These are phyloP conservation scores for Sebastes minor DNA, from an alignment of 2,797 vertebrate species.

Conservation along the genomic window DNA sequence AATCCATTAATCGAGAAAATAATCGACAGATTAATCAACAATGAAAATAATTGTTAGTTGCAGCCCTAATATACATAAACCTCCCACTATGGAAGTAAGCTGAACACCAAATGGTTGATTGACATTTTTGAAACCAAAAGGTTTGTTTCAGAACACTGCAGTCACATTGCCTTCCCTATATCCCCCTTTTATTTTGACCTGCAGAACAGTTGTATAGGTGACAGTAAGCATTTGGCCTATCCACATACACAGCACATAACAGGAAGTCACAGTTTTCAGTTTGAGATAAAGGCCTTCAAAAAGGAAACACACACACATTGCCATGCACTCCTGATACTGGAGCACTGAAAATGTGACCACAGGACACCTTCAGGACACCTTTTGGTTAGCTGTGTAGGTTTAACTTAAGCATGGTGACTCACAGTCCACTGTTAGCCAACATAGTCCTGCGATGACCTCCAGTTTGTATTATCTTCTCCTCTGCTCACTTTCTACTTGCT, in stretches of 20 bases:
- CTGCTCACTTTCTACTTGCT: not conserved
- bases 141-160: not conserved
- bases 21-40: too few relatives aligned
- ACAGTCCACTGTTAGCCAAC: not conserved
- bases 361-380: not conserved
- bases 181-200: not conserved
- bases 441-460: constrained; percentile 1
- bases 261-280: not conserved
- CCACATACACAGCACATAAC: not conserved
- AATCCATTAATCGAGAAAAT: too few relatives aligned
- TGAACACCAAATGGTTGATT: not conserved
- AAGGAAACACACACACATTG: not conserved
- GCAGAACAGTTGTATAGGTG: not conserved
- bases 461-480: not conserved
- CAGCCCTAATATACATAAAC: not conserved
- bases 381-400: not conserved
- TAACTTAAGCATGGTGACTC: not conserved
- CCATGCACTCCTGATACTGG: not conserved
- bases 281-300: not conserved
- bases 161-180: not conserved
- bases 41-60: too few relatives aligned
- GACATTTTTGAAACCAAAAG: not conserved
- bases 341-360: not conserved
- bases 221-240: not conserved
- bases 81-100: not conserved